A percentile compares a stretch with the other conserved stretches of the same genome.
phyloP scores from a whole-genome alignment of 2,888 invertebrate species.

The Sturmia bella region DNA sequence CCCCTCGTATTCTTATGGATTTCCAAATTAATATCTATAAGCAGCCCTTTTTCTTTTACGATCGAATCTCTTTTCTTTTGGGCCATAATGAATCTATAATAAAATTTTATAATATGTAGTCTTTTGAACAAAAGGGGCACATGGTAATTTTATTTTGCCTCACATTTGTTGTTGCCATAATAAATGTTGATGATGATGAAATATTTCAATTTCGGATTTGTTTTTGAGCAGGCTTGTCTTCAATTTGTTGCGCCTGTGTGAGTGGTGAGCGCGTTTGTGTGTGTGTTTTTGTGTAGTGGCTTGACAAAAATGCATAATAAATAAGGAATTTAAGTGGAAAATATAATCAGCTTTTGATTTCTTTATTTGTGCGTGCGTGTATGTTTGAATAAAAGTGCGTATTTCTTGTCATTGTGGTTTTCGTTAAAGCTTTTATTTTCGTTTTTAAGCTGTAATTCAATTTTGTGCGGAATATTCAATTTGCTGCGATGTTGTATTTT shows the following conservation, averaged over 20 bases:
- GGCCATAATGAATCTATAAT: constrained; percentile 60
- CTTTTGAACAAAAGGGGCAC: constrained; percentile 23
- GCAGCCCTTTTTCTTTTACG: constrained; percentile 1
- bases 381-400: neutral
- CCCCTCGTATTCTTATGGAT: neutral
- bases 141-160: constrained; percentile 39
- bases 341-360: constrained; percentile 70
- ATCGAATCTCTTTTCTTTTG: constrained; percentile 2
- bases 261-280: neutral
- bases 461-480: constrained; percentile 51
- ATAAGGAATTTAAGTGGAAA: constrained; percentile 70
- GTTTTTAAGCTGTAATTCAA: constrained; percentile 55
- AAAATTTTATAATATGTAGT: constrained; percentile 48
- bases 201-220: constrained; percentile 57
- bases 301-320: constrained; percentile 67
- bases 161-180: constrained; percentile 48
- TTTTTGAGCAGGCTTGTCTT: constrained; percentile 34
- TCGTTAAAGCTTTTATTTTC: constrained; percentile 10
- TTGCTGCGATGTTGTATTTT: constrained; percentile 19
- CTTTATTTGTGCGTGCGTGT: constrained; percentile 20
- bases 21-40: neutral
- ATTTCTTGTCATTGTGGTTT: constrained; percentile 36
- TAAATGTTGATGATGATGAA: constrained; percentile 63
- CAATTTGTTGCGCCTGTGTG: neutral
- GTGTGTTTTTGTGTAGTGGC: neutral